Percentiles rank a stretch among this genome's conserved stretches.
These are phyloP conservation scores for Amphipoea lucens DNA, from an alignment of 2,888 invertebrate genomes.

Conservation along the genomic window DNA sequence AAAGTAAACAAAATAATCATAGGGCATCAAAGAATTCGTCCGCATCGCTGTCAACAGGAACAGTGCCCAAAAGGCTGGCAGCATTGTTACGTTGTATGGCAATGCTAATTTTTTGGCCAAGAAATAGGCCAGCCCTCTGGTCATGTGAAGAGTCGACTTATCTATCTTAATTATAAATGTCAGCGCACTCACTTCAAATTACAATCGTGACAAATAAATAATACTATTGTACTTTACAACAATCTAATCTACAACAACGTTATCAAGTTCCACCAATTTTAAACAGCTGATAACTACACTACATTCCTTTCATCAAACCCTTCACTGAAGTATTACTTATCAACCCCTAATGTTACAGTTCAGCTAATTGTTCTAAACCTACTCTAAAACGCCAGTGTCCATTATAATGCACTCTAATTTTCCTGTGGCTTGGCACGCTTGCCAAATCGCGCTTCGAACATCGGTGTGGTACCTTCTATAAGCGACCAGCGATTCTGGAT, in stretches of 20 bases:
- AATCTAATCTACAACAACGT: slow-evolving; percentile 11
- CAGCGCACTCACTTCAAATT: slow-evolving; percentile 15
- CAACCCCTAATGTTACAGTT: slow-evolving; percentile 2
- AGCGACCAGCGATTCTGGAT: slow-evolving; percentile 19
- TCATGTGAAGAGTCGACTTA: too few species aligned
- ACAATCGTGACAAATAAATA: neutral
- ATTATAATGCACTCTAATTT: slow-evolving; percentile 78
- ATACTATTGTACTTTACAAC: neutral
- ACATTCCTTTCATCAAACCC: neutral
- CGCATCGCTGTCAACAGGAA: too few species aligned
- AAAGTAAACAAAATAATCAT: too few species aligned
- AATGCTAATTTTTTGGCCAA: too few species aligned
- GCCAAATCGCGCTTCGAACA: slow-evolving; percentile 75
- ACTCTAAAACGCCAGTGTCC: slow-evolving; percentile 66
- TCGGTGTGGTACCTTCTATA: slow-evolving; percentile 43
- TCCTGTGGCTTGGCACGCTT: slow-evolving; percentile 74
- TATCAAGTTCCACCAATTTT: slow-evolving; percentile 4
- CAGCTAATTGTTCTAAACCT: slow-evolving; percentile 47
- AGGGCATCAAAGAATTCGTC: too few species aligned
- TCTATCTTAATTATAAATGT: slow-evolving; percentile 7
- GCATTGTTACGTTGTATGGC: too few species aligned
- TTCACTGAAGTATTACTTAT: slow-evolving; percentile 1
- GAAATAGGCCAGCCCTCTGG: too few species aligned
- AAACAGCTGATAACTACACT: slow-evolving; percentile 5
- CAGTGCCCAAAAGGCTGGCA: too few species aligned